Evolutionary conservation across 2,888 invertebrate species (phyloP).

Genomic region (Frankliniella fusca): DNA sequence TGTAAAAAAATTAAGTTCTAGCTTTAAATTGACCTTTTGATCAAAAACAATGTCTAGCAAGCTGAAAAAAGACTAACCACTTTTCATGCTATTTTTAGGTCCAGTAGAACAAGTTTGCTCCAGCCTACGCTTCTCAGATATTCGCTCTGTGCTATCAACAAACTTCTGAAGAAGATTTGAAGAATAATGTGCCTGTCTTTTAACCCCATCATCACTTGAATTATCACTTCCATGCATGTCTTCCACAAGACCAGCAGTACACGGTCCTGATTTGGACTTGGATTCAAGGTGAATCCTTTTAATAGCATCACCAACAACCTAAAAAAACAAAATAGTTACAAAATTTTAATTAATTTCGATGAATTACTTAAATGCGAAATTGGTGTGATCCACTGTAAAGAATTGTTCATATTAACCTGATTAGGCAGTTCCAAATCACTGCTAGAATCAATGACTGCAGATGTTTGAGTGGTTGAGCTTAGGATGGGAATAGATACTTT

Average conservation of each 20-base stretch:
- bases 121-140: conserved; percentile 42
- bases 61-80: not conserved
- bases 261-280: not conserved
- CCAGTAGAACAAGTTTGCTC: not conserved
- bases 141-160: conserved; percentile 70
- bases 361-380: not conserved
- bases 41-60: not conserved
- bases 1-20: not conserved
- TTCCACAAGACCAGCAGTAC: not conserved
- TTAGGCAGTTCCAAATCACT: conserved; percentile 41
- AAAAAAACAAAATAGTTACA: not conserved
- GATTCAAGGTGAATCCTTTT: conserved; percentile 39
- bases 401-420: conserved; percentile 28
- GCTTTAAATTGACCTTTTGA: not conserved
- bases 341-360: not conserved
- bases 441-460: conserved; percentile 32
- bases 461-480: not conserved
- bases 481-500: conserved; percentile 42
- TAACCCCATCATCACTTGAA: conserved; percentile 24
- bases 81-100: not conserved
- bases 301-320: conserved; percentile 41
- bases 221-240: conserved; percentile 26
- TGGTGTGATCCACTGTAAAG: too few species aligned
- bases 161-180: conserved; percentile 75
- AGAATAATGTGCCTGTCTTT: conserved; percentile 55